These are phyloP conservation scores for Lontra canadensis DNA, from an alignment of 2,113 vertebrate species.

Conservation along the genomic window DNA sequence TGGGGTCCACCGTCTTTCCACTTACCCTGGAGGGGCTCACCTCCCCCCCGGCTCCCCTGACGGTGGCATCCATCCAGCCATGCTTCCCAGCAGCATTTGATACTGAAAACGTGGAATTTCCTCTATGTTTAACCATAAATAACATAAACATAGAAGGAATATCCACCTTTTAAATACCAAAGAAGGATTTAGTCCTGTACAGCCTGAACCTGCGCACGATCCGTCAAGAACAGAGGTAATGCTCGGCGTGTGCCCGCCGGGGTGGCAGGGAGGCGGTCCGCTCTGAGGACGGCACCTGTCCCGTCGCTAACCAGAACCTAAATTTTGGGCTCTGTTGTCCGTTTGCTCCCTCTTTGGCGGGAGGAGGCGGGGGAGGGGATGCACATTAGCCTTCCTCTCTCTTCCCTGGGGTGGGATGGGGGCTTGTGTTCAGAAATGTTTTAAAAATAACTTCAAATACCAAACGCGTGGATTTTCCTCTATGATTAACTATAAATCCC, in stretches of 20 bases:
- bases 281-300: background rate
- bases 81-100: slow-evolving; percentile 63
- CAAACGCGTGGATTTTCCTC: slow-evolving; percentile 11
- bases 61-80: background rate
- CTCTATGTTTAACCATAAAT: slow-evolving; percentile 73
- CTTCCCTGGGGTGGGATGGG: background rate
- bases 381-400: background rate
- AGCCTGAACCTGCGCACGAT: background rate
- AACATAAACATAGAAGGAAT: slow-evolving; percentile 75
- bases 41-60: background rate
- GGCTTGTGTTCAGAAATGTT: background rate
- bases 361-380: rapidly evolving
- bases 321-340: background rate
- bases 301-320: background rate
- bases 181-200: slow-evolving; percentile 19
- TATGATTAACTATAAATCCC: background rate
- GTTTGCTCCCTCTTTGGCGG: background rate
- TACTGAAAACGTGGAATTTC: slow-evolving; percentile 75
- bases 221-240: background rate
- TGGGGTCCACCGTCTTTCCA: background rate
- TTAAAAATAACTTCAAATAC: background rate
- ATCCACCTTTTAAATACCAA: slow-evolving; percentile 78
- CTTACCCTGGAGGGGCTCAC: background rate
- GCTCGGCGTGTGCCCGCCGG: rapidly evolving
- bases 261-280: rapidly evolving